phyloP scores from a whole-genome alignment of 2,888 invertebrate species.

The Cactoblastis cactorum region DNA sequence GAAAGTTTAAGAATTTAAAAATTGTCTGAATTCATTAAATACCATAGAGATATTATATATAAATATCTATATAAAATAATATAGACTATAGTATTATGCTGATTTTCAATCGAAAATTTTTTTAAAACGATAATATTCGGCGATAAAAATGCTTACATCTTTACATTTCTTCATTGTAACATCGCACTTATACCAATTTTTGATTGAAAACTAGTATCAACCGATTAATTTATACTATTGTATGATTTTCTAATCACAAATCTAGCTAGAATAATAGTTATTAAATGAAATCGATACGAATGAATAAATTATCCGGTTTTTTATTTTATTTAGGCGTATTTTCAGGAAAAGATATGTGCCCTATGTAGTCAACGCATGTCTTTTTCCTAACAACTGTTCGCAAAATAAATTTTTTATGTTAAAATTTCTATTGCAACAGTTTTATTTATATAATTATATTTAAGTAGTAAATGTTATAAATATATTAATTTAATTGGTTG shows the following conservation, averaged over 20 bases:
- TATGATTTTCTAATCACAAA: slow-evolving; percentile 1
- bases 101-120: no score
- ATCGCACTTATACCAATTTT: not conserved
- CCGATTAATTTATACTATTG: not conserved
- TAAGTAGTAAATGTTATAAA: slow-evolving; percentile 20
- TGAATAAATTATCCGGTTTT: slow-evolving; percentile 10
- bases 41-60: no score
- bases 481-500: slow-evolving; percentile 16
- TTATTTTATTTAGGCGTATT: slow-evolving; percentile 16
- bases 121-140: no score
- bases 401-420: slow-evolving; percentile 20
- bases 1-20: no score
- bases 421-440: slow-evolving; percentile 23
- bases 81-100: no score
- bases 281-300: not conserved
- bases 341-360: slow-evolving; percentile 13
- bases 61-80: no score
- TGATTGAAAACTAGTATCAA: not conserved
- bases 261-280: not conserved
- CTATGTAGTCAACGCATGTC: slow-evolving; percentile 16
- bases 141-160: no score
- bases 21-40: no score
- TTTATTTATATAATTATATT: slow-evolving; percentile 15
- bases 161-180: no score
- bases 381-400: slow-evolving; percentile 18